phyloP scores from a whole-genome alignment of 2,797 vertebrate species.

The Arctocebus calabarensis region DNA sequence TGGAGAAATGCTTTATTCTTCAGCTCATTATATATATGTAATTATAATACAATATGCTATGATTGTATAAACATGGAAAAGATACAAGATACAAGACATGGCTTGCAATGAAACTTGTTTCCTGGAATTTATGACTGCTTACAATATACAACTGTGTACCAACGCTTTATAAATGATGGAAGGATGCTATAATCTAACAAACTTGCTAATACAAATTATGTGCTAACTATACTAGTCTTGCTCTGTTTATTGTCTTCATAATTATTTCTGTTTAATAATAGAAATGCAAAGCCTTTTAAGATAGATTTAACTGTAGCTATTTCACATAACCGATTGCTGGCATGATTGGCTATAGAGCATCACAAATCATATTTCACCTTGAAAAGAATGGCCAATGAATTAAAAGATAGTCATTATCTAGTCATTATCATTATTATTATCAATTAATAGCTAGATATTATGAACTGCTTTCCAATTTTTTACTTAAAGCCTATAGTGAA shows the following conservation, averaged over 20 bases:
- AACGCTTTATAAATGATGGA: constrained; percentile 59
- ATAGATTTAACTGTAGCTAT: constrained; percentile 16
- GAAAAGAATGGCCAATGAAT: not conserved
- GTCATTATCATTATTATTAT: no score
- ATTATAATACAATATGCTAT: constrained; percentile 31
- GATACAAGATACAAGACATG: not conserved
- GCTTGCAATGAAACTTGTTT: constrained; percentile 13
- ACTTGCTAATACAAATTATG: constrained; percentile 9
- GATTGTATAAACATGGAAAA: constrained; percentile 45
- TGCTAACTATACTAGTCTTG: constrained; percentile 13
- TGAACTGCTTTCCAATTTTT: not conserved
- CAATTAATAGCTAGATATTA: not conserved
- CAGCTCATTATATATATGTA: constrained; percentile 47
- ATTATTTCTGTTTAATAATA: constrained; percentile 4
- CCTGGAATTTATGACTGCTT: constrained; percentile 48
- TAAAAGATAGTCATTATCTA: not conserved
- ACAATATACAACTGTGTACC: not conserved
- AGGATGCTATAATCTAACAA: constrained; percentile 40
- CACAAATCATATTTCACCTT: constrained; percentile 39
- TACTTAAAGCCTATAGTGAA: not conserved
- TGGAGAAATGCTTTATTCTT: constrained; percentile 55
- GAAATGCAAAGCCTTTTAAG: constrained; percentile 2
- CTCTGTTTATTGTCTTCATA: constrained; percentile 27
- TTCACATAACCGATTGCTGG: constrained; percentile 48
- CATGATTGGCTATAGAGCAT: constrained; percentile 17